A percentile compares a stretch with the other conserved stretches of the same genome.
Evolutionary conservation across 2,888 invertebrate genomes (phyloP).

Genomic region (Rotaria macrura): DNA sequence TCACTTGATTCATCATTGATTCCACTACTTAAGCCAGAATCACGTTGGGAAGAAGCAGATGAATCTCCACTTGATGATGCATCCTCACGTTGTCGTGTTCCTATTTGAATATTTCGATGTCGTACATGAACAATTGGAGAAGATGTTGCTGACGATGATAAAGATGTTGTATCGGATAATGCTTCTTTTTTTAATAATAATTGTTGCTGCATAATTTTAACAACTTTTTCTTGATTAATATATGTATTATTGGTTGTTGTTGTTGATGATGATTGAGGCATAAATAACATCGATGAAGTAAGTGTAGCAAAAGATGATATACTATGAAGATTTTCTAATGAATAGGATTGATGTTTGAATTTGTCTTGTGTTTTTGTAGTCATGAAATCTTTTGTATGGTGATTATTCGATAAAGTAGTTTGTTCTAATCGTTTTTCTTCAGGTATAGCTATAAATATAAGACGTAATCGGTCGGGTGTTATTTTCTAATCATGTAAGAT

Average conservation of each 20-base stretch:
- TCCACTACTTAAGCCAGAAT: not conserved
- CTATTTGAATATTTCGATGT: not conserved
- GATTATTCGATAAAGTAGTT: not conserved
- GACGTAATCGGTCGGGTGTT: not conserved
- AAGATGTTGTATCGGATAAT: not conserved
- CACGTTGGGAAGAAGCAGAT: not conserved
- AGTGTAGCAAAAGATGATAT: not conserved
- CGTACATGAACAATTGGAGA: not conserved
- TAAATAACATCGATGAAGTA: not conserved
- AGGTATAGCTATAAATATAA: not conserved
- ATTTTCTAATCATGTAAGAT: not conserved
- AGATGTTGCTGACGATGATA: not conserved
- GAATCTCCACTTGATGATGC: not conserved
- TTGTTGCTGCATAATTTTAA: conserved; percentile 9
- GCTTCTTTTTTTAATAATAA: not conserved
- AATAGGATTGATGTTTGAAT: not conserved
- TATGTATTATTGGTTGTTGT: not conserved
- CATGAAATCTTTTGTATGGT: not conserved
- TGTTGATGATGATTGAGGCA: not conserved
- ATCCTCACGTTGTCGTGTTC: not conserved
- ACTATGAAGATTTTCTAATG: not conserved
- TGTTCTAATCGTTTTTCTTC: not conserved
- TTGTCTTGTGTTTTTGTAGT: not conserved
- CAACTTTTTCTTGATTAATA: conserved; percentile 10
- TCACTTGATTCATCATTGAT: not conserved